Percentiles rank a stretch among this genome's conserved stretches.
Conservation (phyloP, 2,113 vertebrate species). For the Dromiciops gliroides region DNA sequence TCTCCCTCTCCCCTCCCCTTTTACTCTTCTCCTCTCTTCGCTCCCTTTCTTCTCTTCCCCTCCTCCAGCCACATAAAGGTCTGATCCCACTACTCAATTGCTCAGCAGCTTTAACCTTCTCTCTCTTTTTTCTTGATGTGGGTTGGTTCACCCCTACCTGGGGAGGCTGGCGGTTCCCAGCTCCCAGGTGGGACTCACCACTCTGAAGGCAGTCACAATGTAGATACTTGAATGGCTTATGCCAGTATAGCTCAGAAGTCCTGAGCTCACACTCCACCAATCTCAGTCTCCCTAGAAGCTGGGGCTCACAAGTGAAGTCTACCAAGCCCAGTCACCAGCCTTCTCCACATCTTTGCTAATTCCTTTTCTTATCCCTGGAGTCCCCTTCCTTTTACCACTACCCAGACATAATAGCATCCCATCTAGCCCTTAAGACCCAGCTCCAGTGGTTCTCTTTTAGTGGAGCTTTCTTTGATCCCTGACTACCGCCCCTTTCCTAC, state of each 20-base stretch:
- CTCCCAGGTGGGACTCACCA: background rate
- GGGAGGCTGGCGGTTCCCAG: too few relatives aligned
- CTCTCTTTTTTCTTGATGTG: background rate
- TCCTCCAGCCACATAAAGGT: background rate
- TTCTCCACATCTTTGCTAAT: background rate
- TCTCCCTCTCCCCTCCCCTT: too few relatives aligned
- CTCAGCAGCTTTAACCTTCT: background rate
- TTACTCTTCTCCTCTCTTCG: too few relatives aligned
- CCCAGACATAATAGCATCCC: background rate
- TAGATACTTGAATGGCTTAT: background rate
- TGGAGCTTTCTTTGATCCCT: background rate
- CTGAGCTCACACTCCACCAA: background rate
- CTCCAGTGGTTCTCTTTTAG: background rate
- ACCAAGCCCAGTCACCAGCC: too few relatives aligned
- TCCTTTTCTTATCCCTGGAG: background rate
- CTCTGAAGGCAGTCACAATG: background rate
- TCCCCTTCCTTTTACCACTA: too few relatives aligned
- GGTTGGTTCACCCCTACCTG: background rate
- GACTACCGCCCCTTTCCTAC: background rate
- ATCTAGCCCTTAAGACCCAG: background rate
- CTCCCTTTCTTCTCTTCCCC: background rate
- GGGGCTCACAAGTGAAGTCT: too few relatives aligned
- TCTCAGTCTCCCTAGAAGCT: too few relatives aligned
- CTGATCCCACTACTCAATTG: background rate
- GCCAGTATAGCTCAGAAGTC: background rate